A percentile compares a stretch with the other conserved stretches of the same genome.
Conservation (phyloP, 2,888 invertebrate genomes). For the Lapara coniferarum region DNA sequence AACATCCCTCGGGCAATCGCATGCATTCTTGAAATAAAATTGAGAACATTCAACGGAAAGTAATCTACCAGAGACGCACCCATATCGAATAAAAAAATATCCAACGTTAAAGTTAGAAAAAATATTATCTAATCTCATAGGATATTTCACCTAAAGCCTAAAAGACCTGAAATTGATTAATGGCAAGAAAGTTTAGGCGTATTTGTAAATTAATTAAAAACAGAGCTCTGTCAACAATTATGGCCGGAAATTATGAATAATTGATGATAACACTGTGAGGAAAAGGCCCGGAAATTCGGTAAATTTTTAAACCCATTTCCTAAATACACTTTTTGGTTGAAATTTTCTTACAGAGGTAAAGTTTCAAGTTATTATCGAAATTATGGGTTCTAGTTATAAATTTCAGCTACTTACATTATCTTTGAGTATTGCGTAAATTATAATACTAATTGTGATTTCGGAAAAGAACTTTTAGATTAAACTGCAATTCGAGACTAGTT, state of each 20-base stretch:
- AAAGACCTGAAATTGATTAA: neutral
- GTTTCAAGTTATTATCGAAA: no score
- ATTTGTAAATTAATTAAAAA: slow-evolving; percentile 1
- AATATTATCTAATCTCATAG: neutral
- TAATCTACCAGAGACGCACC: neutral
- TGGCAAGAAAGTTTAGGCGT: neutral
- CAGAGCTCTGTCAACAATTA: neutral
- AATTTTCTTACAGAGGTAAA: no score
- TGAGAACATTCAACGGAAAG: no score
- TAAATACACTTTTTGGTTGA: neutral
- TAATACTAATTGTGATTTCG: no score
- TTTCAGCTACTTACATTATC: no score
- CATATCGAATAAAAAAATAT: neutral
- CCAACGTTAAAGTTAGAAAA: neutral
- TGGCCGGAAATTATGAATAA: slow-evolving; percentile 3
- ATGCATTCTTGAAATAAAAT: no score
- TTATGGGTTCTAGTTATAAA: no score
- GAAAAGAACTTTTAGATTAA: no score
- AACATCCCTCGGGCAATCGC: no score
- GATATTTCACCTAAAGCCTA: neutral
- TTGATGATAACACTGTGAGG: neutral
- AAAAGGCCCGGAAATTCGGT: neutral
- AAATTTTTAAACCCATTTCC: neutral
- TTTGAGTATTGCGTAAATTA: no score
- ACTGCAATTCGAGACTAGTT: no score